These are phyloP conservation scores for Polymixis flavicincta DNA, from an alignment of 2,888 invertebrate species.

Conservation along the genomic window DNA sequence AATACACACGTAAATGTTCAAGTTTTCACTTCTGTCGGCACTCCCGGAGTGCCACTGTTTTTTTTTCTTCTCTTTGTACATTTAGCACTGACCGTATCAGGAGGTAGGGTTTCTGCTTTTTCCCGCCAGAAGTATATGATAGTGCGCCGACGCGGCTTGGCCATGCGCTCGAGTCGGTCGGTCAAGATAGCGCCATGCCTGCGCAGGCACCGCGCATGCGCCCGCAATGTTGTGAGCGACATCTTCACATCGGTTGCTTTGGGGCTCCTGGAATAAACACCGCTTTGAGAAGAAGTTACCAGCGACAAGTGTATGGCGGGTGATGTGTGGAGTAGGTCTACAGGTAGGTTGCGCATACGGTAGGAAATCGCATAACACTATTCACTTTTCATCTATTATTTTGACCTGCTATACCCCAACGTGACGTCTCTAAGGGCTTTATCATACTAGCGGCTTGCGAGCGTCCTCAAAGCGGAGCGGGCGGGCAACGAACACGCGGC, in stretches of 20 bases:
- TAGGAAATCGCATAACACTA: not conserved
- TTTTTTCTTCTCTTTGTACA: not conserved
- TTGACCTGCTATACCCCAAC: no score
- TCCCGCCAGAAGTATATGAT: conserved; percentile 85
- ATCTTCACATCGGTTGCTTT: conserved; percentile 84
- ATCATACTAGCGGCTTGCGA: no score
- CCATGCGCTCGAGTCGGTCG: conserved; percentile 81
- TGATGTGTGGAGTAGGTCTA: no score
- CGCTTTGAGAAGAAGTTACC: conserved; percentile 8
- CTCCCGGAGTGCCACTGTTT: no score
- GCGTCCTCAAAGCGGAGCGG: no score
- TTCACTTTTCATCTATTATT: not conserved
- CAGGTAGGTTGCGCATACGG: not conserved
- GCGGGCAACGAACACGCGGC: no score
- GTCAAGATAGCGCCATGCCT: conserved; percentile 81
- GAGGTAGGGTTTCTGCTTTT: conserved; percentile 76
- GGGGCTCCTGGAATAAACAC: conserved; percentile 74
- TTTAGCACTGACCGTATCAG: conserved; percentile 77
- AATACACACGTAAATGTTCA: no score
- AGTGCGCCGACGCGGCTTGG: conserved; percentile 80
- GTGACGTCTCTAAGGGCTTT: not conserved
- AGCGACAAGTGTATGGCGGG: not conserved
- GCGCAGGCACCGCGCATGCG: conserved; percentile 82
- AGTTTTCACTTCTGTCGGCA: no score
- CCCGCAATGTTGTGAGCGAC: conserved; percentile 70